These are phyloP conservation scores for Amiota communis DNA, from an alignment of 2,888 invertebrate genomes.

Conservation along the genomic window DNA sequence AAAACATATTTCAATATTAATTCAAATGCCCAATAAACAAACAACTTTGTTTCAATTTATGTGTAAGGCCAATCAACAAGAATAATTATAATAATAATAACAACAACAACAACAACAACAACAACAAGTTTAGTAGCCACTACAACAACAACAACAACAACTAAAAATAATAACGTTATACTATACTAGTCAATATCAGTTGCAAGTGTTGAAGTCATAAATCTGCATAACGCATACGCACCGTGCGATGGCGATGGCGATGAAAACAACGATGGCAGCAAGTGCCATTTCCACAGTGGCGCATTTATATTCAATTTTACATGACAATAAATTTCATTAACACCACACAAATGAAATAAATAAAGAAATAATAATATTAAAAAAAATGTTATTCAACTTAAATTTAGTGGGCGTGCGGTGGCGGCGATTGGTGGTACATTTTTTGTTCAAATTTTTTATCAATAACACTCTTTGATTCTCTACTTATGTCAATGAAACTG, in stretches of 20 bases:
- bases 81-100: background rate
- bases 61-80: constrained; percentile 4
- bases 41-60: constrained; percentile 18
- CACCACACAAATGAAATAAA: background rate
- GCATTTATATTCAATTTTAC: background rate
- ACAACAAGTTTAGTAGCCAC: background rate
- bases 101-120: constrained; percentile 1
- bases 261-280: background rate
- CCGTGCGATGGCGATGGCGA: background rate
- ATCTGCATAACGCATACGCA: constrained; percentile 42
- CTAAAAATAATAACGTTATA: no score
- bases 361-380: no score
- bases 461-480: no score
- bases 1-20: constrained; percentile 23
- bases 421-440: no score
- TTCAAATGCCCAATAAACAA: constrained; percentile 17
- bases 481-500: no score
- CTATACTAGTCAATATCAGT: constrained; percentile 50
- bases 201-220: constrained; percentile 65
- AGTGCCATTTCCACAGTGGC: background rate
- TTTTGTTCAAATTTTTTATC: no score
- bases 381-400: no score
- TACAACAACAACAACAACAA: background rate
- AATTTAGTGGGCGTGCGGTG: no score
- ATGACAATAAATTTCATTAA: constrained; percentile 17